Percentiles rank a stretch among this genome's conserved stretches.
Evolutionary conservation across 1,140 invertebrate species (phyloP).

Genomic region (Rhyzopertha dominica): DNA sequence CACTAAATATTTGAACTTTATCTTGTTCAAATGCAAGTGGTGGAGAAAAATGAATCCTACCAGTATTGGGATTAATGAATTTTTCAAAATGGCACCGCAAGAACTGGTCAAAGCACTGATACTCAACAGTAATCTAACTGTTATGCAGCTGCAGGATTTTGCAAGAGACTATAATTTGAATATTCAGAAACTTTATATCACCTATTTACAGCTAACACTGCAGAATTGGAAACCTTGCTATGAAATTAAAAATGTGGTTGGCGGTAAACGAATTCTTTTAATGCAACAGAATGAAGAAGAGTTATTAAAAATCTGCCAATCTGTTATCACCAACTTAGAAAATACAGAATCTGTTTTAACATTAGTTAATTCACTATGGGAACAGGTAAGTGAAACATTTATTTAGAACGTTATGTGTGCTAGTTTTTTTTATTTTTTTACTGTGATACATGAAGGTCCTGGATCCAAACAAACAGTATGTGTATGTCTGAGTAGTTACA

Average conservation of each 20-base stretch:
- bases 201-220: constrained; percentile 27
- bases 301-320: constrained; percentile 20
- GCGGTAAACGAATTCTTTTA: constrained; percentile 16
- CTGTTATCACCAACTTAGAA: constrained; percentile 20
- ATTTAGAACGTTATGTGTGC: no score
- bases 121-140: no score
- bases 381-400: constrained; percentile 16
- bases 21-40: constrained; percentile 28
- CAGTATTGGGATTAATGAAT: constrained; percentile 23
- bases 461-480: no score
- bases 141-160: constrained; percentile 31
- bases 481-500: no score
- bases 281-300: constrained; percentile 20
- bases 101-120: constrained; percentile 28
- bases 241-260: constrained; percentile 17
- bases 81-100: constrained; percentile 20
- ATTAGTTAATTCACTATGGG: constrained; percentile 21
- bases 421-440: no score
- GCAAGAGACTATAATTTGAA: constrained; percentile 33
- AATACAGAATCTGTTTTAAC: constrained; percentile 14
- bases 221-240: constrained; percentile 35
- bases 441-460: no score
- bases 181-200: constrained; percentile 21
- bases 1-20: neutral
- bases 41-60: constrained; percentile 25